phyloP scores from a whole-genome alignment of 2,888 invertebrate species.

The Melanotus villosus region DNA sequence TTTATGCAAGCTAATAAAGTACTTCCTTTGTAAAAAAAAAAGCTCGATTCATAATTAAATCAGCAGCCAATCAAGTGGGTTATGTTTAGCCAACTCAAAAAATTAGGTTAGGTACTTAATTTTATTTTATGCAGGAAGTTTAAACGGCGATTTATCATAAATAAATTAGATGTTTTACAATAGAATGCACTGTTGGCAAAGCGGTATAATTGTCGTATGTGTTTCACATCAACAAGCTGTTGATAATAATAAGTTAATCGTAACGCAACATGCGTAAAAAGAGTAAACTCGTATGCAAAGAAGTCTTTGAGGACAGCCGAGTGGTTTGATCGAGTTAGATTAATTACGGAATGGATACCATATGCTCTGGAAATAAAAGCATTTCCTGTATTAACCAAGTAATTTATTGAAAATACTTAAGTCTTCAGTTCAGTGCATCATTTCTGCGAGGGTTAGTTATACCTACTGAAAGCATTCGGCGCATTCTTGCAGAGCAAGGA shows the following conservation, averaged over 20 bases:
- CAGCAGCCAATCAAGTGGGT: no score
- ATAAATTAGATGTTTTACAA: background rate
- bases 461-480: no score
- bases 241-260: conserved; percentile 10
- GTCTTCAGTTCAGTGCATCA: no score
- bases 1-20: no score
- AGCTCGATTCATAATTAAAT: no score
- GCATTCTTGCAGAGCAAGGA: no score
- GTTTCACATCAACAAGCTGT: conserved; percentile 1
- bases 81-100: no score
- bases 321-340: background rate
- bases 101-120: no score
- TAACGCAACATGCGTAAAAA: background rate
- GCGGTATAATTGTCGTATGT: background rate
- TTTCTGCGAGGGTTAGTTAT: no score
- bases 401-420: no score
- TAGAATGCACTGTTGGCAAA: background rate
- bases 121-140: conserved; percentile 8
- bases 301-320: background rate
- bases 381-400: no score
- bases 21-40: no score
- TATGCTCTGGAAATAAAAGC: background rate
- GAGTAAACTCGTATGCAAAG: background rate
- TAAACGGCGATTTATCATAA: background rate
- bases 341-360: background rate